Evolutionary conservation across 2,113 vertebrate species (phyloP).

Genomic region (Lonchura striata): DNA sequence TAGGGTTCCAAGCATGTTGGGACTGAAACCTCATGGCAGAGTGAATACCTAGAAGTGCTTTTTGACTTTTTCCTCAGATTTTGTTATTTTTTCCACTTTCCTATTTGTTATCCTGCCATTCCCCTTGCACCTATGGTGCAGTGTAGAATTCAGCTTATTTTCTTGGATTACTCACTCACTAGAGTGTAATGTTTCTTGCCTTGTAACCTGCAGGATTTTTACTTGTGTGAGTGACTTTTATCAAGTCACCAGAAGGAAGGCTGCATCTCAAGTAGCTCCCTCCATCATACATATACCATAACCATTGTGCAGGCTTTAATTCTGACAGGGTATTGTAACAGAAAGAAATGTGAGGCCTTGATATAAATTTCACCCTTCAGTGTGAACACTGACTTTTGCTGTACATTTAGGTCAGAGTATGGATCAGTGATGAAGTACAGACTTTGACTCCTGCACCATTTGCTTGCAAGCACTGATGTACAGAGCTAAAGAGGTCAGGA

Average conservation of each 20-base stretch:
- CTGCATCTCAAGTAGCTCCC: background rate
- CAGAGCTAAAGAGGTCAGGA: background rate
- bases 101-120: background rate
- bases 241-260: background rate
- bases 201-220: background rate
- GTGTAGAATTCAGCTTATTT: background rate
- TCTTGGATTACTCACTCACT: background rate
- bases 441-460: background rate
- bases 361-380: background rate
- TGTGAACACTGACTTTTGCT: background rate
- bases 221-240: background rate
- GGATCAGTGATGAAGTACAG: background rate
- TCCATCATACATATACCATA: background rate
- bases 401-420: background rate
- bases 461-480: background rate
- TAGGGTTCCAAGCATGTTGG: background rate
- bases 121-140: background rate
- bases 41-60: accelerated
- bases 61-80: accelerated
- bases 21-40: background rate
- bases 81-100: background rate
- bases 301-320: background rate
- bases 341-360: background rate
- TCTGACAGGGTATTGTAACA: background rate
- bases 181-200: background rate